Evolutionary conservation across 2,888 invertebrate species (phyloP), one percentile per base, ranked within the genome.

Genomic region (Meandrusa payeni): DNA sequence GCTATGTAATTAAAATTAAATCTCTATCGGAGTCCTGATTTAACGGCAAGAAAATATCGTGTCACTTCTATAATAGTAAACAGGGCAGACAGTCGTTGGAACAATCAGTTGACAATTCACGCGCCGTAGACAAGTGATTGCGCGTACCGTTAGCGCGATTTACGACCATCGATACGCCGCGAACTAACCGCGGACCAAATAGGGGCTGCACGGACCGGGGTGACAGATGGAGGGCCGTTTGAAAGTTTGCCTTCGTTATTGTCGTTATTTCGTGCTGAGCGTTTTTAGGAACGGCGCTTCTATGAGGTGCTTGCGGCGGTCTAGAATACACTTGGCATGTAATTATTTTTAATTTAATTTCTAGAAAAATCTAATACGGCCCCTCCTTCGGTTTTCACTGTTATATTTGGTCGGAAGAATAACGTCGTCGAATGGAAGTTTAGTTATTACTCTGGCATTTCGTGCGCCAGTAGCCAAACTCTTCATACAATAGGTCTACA

Each of bases 171-270:
- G 56, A 59, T 57, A 57, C 47, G 48, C 38, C 44, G 39, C 33
- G 47, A 24, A 49, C 58, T 59, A 62, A 58, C 63, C 20, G 53
- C 55, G 41, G 38, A 20, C 61, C 61, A 58, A 58, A 58, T 61
- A 61, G 37, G 55, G 59, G 40, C 41, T 44, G 36, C 29, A 29
- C 34, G 24, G 31, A 22, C 6, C 17, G 5, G 17, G 15, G 24
- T 42, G 52, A 50, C 37, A 46, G 39, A 47, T 32, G 41, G 9
- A 26, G 33, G 17, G 31, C 9, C 26, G 5, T 20, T 39, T 22
- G 34, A 28, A 9, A 17, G 27, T 20, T 17, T 11, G 23, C 26
- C 12, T 32, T 28, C 45, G 23, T 36, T 29, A 34, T 27, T 29
- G 23, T 22, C 28, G 23, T 3, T 4, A n/a, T 10, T n/a, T n/a